Conservation (phyloP, 2,888 invertebrate species). For the Alcis repandata region DNA sequence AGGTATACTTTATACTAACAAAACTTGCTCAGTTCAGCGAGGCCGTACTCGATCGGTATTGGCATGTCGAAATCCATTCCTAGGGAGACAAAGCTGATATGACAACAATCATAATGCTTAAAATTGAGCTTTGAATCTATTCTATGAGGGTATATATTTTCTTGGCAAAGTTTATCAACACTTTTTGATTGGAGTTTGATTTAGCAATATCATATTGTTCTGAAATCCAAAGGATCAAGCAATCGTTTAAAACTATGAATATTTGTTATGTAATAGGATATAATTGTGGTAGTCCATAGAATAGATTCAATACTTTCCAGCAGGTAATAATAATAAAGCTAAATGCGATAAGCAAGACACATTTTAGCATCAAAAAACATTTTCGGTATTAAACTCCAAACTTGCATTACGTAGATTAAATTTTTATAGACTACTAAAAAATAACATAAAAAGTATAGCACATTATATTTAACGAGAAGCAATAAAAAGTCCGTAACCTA, state of each 20-base stretch:
- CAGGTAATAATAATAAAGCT: conserved; percentile 5
- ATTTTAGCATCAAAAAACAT: conserved; percentile 10
- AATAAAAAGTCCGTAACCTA: conserved; percentile 37
- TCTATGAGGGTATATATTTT: conserved; percentile 3
- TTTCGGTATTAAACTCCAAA: neutral
- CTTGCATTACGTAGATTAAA: neutral
- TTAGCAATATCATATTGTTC: neutral
- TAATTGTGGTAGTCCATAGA: neutral
- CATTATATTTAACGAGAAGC: conserved; percentile 17
- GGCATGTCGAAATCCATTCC: conserved; percentile 79
- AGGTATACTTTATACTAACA: conserved; percentile 82
- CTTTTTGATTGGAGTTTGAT: too few relatives aligned
- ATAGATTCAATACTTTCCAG: conserved; percentile 6
- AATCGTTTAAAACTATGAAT: neutral
- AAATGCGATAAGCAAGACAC: conserved; percentile 16
- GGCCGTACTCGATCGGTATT: conserved; percentile 78
- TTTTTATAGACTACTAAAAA: conserved; percentile 16
- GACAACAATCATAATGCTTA: conserved; percentile 12
- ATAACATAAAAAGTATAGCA: conserved; percentile 9
- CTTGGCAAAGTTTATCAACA: neutral
- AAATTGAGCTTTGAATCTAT: conserved; percentile 28
- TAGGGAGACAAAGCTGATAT: conserved; percentile 53
- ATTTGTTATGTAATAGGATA: neutral
- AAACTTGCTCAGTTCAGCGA: conserved; percentile 76
- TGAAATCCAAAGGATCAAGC: neutral